Base-by-base conservation (phyloP, 2,113 vertebrate genomes). In the Saguinus midas region DNA sequence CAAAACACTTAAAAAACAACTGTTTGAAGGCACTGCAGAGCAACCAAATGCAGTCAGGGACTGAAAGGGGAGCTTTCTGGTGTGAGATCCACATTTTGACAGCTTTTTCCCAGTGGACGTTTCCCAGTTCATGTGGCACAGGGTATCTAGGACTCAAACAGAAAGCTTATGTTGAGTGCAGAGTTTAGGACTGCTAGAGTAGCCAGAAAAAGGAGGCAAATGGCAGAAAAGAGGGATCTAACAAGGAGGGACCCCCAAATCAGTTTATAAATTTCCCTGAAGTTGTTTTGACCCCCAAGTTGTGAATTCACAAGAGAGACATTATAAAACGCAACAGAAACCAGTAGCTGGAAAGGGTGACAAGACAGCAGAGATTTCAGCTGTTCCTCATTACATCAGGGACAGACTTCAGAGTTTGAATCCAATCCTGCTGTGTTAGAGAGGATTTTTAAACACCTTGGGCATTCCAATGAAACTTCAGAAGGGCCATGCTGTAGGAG, bases 111-210 rank as follows among this genome's bases (percentile, higher is more conserved):
- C 13, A 3, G 40, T 58, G 45, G 37, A 5, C 25, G 9, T 27
- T 70, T 27, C 37, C 57, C 4, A 6, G 0, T 27, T 40, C 17
- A 0, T 7, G 17, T 16, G 10, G 29, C 58, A 32, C 23, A n/a
- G 29, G 18, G 21, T 32, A 58, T 35, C 35, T 20, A 52, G 35
- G 27, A 75, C 66, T 48, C 45, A 14, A 35, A 35, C 76, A 87
- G 40, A 78, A 87, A 68, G 57, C 12, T 79, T 48, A 0, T 57
- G 52, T 43, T 73, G 23, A 48, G 8, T 17, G 7, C 52, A 75
- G 70, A 29, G 8, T 82, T 73, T 11, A 40, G 73, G 29, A 58
- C 61, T 80, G 11, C 70, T 57, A 61, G 64, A 29, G 3, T 29
- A 58, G 8, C 93, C 25, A 6, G 29, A 2, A 25, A 91, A 82